Evolutionary conservation across 2,888 invertebrate species (phyloP).

Genomic region (Volucella inflata): DNA sequence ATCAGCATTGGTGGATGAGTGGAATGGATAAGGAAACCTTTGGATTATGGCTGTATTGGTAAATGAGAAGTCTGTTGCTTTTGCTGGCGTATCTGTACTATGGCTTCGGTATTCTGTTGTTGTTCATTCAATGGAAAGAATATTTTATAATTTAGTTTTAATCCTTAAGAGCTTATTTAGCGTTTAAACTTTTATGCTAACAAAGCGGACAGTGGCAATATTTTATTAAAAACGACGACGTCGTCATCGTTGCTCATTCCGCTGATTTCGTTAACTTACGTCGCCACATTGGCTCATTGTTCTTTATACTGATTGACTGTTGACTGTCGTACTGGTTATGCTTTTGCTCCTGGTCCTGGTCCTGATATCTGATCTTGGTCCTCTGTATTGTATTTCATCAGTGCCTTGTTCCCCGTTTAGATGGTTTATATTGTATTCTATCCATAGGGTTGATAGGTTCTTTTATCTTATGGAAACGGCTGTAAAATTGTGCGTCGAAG

Average conservation of each 20-base stretch:
- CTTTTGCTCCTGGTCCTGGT: too few relatives aligned
- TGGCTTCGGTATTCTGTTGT: slow-evolving; percentile 1
- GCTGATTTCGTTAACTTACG: slow-evolving; percentile 34
- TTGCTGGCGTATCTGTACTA: not conserved
- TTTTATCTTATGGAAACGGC: slow-evolving; percentile 6
- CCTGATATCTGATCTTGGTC: not conserved
- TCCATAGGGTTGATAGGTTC: slow-evolving; percentile 36
- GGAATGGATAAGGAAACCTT: slow-evolving; percentile 46
- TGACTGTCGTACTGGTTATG: not conserved
- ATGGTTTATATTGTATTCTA: not conserved
- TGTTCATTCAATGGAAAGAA: slow-evolving; percentile 46
- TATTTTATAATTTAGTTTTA: slow-evolving; percentile 68
- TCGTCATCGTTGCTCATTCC: slow-evolving; percentile 22
- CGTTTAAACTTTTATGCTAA: slow-evolving; percentile 65
- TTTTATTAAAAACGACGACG: slow-evolving; percentile 58
- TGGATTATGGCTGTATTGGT: slow-evolving; percentile 31
- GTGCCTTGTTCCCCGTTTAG: not conserved
- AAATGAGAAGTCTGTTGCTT: slow-evolving; percentile 5
- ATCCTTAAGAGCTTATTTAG: slow-evolving; percentile 65
- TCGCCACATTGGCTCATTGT: slow-evolving; percentile 35
- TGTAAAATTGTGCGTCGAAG: slow-evolving; percentile 14
- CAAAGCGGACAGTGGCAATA: slow-evolving; percentile 46
- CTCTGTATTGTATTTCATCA: slow-evolving; percentile 7
- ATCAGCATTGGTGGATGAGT: slow-evolving; percentile 45
- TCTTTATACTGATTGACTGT: slow-evolving; percentile 16